Base-by-base conservation (phyloP, 2,797 vertebrate species). In the Hafferia zeledoni region DNA sequence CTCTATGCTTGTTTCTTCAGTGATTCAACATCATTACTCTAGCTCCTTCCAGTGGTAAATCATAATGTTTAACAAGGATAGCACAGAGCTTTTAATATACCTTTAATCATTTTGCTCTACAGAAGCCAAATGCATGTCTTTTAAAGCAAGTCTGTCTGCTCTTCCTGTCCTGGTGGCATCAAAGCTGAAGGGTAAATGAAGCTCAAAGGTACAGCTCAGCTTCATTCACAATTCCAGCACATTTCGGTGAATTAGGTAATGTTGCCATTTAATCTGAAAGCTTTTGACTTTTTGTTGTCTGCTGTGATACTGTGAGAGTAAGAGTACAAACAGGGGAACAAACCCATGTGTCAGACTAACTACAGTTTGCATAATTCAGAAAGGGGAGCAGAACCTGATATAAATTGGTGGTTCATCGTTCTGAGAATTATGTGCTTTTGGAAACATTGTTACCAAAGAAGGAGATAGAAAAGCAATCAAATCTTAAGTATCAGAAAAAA, bases 41-140 rank as follows among this genome's bases (percentile, higher is more conserved):
- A 97, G 97, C 98, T 98, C 98, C 98, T 98, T 98, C 98, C 97
- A 98, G 98, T 97, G 97, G 97, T 93, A 97, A 97, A 97, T 96
- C 93, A 91, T 49, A 96, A 96, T 7, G 92, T 94, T 93, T 93
- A 91, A 60, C 93, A 83, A 76, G 63, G 83, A 69, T 44, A 91
- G 37, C 88, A 74, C 4, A 67, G 30, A 93, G 44, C 37, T 67
- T 91, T 81, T 82, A 91, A 80, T 63, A 68, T 14, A 60, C 30
- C 69, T 95, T 96, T 85, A 83, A 95, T 88, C 28, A 64, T 68
- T 89, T 87, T 77, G 43, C 39, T 69, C 23, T 76, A 30, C 4
- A 63, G 56, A 63, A 81, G 43, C 46, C 59, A 64, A 91, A 70
- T 23, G 15, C 65, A 37, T 68, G 52, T 12, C 47, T 64, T 47